Percentiles rank a stretch among this genome's conserved stretches.
These are phyloP conservation scores for Caenorhabditis doughertyi DNA, from an alignment of 2,888 invertebrate species.

Conservation along the genomic window DNA sequence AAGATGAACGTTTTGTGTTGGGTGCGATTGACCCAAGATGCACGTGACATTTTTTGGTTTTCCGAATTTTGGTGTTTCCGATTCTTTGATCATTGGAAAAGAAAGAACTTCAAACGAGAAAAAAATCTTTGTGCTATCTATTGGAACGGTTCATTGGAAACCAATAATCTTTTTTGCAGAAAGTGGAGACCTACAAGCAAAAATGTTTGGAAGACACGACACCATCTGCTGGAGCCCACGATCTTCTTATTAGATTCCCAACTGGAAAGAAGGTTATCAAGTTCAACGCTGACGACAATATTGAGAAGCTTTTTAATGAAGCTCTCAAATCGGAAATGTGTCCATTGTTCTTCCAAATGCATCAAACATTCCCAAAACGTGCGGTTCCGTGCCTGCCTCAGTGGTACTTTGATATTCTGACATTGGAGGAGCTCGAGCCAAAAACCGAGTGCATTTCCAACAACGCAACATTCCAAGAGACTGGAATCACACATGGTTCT, in stretches of 20 bases:
- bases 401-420: constrained; percentile 58
- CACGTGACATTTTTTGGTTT: constrained; percentile 25
- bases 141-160: too few species aligned
- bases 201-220: neutral
- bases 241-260: constrained; percentile 55
- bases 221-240: constrained; percentile 12
- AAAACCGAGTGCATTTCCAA: constrained; percentile 48
- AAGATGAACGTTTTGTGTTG: constrained; percentile 20
- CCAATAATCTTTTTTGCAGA: constrained; percentile 20
- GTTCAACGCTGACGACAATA: constrained; percentile 34
- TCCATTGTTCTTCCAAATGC: constrained; percentile 60
- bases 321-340: constrained; percentile 49
- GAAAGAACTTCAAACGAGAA: too few species aligned
- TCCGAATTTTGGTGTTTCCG: constrained; percentile 6
- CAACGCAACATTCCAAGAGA: constrained; percentile 41
- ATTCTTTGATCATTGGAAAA: too few species aligned
- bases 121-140: too few species aligned
- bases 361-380: constrained; percentile 55
- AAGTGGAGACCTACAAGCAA: constrained; percentile 30
- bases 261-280: constrained; percentile 57
- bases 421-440: constrained; percentile 50
- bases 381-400: constrained; percentile 50
- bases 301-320: constrained; percentile 51
- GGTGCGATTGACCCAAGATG: neutral
- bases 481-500: constrained; percentile 52